phyloP scores from a whole-genome alignment of 2,888 invertebrate species.

The Aleiodes alternator region DNA sequence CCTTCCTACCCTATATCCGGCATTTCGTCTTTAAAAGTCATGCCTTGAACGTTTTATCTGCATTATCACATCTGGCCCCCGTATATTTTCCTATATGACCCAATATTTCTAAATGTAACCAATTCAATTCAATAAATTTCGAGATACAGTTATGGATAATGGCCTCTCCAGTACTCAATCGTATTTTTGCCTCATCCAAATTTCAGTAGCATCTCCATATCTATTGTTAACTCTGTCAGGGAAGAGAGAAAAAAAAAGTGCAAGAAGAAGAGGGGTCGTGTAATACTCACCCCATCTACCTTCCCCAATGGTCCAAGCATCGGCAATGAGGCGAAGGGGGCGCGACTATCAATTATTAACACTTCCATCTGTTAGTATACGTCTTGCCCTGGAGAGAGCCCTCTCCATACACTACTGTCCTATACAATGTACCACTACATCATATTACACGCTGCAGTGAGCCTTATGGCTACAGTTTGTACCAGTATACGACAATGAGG shows the following conservation, averaged over 20 bases:
- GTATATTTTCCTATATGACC: background rate
- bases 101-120: background rate
- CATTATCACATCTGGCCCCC: background rate
- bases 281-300: conserved; percentile 47
- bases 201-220: conserved; percentile 44
- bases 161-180: conserved; percentile 10
- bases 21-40: no score
- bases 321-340: conserved; percentile 60
- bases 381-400: conserved; percentile 61
- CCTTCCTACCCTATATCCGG: no score
- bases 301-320: conserved; percentile 46
- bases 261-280: conserved; percentile 40
- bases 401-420: conserved; percentile 45
- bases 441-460: conserved; percentile 64
- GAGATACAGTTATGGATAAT: conserved; percentile 17
- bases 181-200: conserved; percentile 33
- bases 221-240: conserved; percentile 38
- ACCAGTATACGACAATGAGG: conserved; percentile 54
- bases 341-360: conserved; percentile 74
- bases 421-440: conserved; percentile 57
- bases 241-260: conserved; percentile 52
- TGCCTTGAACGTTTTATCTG: background rate
- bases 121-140: conserved; percentile 21
- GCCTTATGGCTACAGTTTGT: conserved; percentile 60
- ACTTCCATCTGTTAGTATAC: conserved; percentile 73